Evolutionary conservation across 30 jellyfish, hydroid and myxozoan genomes (phyloP).

Genomic region (Chrysaora quinquecirrha): DNA sequence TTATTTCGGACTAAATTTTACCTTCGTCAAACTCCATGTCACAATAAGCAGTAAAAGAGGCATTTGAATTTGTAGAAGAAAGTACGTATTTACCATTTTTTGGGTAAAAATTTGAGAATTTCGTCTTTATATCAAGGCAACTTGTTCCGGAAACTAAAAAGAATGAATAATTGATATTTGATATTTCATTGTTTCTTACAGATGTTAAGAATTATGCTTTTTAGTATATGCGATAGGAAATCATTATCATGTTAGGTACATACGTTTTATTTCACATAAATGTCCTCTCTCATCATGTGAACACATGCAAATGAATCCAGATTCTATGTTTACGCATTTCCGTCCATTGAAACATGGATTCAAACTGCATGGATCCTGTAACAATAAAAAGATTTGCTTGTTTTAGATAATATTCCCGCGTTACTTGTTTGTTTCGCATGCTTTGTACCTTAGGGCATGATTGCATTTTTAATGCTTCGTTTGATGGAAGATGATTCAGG

Average conservation of each 20-base stretch:
- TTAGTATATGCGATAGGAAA: too few species aligned
- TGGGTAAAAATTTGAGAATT: not conserved
- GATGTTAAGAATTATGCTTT: too few species aligned
- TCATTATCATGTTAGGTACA: too few species aligned
- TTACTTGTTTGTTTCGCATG: too few species aligned
- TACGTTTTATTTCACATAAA: not conserved
- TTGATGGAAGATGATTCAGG: too few species aligned
- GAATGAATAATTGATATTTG: too few species aligned
- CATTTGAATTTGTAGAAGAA: not conserved
- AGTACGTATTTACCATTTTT: not conserved
- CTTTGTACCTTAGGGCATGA: too few species aligned
- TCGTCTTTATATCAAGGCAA: not conserved
- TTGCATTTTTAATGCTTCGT: too few species aligned
- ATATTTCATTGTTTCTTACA: too few species aligned
- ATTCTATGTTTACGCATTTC: not conserved
- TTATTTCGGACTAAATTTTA: too few species aligned
- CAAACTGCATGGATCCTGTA: constrained; percentile 1
- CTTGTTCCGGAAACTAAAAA: not conserved
- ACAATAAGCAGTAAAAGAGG: not conserved
- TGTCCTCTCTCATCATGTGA: not conserved
- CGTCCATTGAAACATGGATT: not conserved
- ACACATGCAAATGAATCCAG: not conserved
- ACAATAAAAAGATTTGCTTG: too few species aligned
- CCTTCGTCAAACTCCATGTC: not conserved
- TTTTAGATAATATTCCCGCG: too few species aligned